phyloP scores from a whole-genome alignment of 2,888 invertebrate species.

The Meloe dianella region DNA sequence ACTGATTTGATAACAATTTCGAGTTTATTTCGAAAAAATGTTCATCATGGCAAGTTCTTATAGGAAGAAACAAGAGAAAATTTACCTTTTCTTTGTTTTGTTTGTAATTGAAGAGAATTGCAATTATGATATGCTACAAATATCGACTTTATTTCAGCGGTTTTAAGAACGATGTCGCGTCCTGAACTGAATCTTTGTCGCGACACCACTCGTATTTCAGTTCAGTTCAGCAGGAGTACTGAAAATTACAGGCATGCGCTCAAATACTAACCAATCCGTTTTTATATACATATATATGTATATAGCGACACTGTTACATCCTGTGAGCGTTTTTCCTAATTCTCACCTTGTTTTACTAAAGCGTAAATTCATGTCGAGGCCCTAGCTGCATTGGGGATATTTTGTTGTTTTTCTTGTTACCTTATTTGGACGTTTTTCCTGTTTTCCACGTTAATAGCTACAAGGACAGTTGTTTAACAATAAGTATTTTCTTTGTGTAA shows the following conservation, averaged over 20 bases:
- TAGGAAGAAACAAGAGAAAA: background rate
- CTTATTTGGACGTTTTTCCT: background rate
- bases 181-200: constrained; percentile 48
- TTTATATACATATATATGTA: constrained; percentile 16
- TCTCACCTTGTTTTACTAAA: constrained; percentile 46
- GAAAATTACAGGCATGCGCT: constrained; percentile 46
- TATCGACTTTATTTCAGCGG: background rate
- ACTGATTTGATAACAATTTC: too few relatives aligned
- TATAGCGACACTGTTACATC: constrained; percentile 25
- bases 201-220: constrained; percentile 49
- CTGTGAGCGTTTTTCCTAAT: constrained; percentile 45
- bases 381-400: background rate
- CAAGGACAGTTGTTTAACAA: background rate
- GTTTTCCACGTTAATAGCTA: background rate
- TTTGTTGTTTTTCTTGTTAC: background rate
- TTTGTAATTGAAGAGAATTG: too few relatives aligned
- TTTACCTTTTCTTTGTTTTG: background rate
- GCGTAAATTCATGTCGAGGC: constrained; percentile 35
- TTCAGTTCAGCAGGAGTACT: constrained; percentile 42
- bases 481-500: background rate
- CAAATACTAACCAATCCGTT: constrained; percentile 34
- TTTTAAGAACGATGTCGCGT: constrained; percentile 24
- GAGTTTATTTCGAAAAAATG: background rate
- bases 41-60: background rate
- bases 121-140: constrained; percentile 20